Conservation (phyloP, 2,113 vertebrate species). For the Chlamydotis undulata region DNA sequence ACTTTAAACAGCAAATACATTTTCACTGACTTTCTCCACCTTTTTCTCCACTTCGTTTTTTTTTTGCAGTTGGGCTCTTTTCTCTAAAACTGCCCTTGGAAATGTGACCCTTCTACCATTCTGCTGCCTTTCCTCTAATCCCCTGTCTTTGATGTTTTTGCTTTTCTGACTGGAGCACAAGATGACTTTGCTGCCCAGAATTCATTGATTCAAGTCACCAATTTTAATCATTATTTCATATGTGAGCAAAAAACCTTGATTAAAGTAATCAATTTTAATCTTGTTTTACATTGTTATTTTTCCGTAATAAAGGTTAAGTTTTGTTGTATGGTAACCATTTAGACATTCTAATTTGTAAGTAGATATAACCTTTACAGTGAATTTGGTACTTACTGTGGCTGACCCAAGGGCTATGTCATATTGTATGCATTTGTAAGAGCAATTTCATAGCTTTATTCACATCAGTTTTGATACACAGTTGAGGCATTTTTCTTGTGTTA, state of each 20-base stretch:
- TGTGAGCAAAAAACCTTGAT: constrained; percentile 52
- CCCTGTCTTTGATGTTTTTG: constrained; percentile 41
- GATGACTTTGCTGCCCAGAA: constrained; percentile 30
- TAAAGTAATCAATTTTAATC: constrained; percentile 56
- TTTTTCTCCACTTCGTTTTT: background rate
- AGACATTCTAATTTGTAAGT: constrained; percentile 1
- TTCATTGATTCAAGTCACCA: constrained; percentile 41
- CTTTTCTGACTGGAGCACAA: constrained; percentile 1
- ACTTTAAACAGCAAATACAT: background rate
- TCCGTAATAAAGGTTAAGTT: constrained; percentile 8
- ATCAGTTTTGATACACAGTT: background rate
- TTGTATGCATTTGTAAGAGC: background rate
- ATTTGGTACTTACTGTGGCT: background rate
- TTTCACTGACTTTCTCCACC: constrained; percentile 22
- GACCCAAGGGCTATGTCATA: background rate
- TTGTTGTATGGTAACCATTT: constrained; percentile 7
- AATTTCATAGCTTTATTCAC: background rate
- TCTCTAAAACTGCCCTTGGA: background rate
- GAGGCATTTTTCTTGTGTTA: background rate
- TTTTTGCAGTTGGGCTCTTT: background rate
- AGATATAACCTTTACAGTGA: background rate
- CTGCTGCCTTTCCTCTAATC: constrained; percentile 23
- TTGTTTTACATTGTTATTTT: constrained; percentile 54
- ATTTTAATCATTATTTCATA: constrained; percentile 33
- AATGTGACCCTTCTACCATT: background rate